phyloP scores from a whole-genome alignment of 2,797 vertebrate species.

The Hyperoplus lanceolatus region DNA sequence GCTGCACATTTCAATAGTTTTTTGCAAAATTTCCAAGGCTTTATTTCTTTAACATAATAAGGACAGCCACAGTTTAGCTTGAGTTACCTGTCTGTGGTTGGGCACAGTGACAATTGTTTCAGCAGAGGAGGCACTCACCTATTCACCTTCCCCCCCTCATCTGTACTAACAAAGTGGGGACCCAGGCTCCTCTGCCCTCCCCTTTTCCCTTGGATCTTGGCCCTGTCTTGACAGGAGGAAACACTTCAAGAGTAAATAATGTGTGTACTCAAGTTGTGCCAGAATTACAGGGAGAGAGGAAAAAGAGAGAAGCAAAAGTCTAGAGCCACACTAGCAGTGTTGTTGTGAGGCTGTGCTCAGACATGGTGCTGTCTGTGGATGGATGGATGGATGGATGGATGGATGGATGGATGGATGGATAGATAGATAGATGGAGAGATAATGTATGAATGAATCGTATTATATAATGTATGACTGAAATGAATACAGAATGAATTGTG shows the following conservation, averaged over 20 bases:
- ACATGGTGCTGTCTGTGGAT: not conserved
- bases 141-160: conserved; percentile 63
- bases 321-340: conserved; percentile 34
- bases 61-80: conserved; percentile 15
- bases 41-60: conserved; percentile 20
- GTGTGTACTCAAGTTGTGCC: conserved; percentile 77
- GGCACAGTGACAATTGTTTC: conserved; percentile 35
- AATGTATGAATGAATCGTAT: too few species aligned
- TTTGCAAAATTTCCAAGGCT: conserved; percentile 19
- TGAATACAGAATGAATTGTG: too few species aligned
- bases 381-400: too few species aligned
- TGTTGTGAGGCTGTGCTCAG: conserved; percentile 31
- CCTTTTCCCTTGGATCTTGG: conserved; percentile 50
- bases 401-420: too few species aligned
- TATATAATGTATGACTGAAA: too few species aligned
- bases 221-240: conserved; percentile 63
- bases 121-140: conserved; percentile 48
- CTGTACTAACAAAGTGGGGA: conserved; percentile 52
- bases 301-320: conserved; percentile 52
- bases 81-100: conserved; percentile 28
- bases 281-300: conserved; percentile 64
- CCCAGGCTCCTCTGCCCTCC: conserved; percentile 43
- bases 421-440: too few species aligned
- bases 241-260: conserved; percentile 82
- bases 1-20: conserved; percentile 49